These are phyloP conservation scores for Varecia variegata DNA, from an alignment of 2,797 vertebrate species.

Conservation along the genomic window DNA sequence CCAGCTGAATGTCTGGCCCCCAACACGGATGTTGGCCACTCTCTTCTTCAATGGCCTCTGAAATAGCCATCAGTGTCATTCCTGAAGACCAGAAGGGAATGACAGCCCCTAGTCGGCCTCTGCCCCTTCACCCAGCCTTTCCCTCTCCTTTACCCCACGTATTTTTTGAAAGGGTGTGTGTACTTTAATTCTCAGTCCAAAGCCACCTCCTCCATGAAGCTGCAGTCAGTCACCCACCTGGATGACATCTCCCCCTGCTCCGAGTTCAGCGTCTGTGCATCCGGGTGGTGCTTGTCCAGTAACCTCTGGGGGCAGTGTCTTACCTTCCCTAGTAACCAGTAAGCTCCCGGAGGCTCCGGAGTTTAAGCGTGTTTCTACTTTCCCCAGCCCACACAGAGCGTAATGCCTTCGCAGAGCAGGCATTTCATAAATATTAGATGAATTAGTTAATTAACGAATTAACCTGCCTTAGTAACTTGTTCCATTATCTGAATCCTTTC, in stretches of 20 bases:
- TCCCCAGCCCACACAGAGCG: background rate
- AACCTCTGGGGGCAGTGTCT: background rate
- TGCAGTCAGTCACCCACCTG: accelerated
- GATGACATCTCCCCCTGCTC: background rate
- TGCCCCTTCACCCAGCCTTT: background rate
- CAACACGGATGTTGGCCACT: background rate
- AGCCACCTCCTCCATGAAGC: background rate
- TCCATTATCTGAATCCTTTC: conserved; percentile 53
- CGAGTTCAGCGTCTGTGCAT: background rate
- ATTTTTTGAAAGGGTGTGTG: background rate
- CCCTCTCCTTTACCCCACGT: background rate
- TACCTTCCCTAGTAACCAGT: background rate
- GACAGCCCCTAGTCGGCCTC: background rate
- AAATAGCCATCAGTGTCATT: background rate
- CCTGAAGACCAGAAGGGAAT: background rate
- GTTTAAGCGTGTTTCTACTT: background rate
- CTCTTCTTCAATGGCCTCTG: background rate
- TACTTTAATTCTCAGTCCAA: background rate
- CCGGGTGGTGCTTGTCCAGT: background rate
- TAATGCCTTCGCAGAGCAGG: conserved; percentile 10
- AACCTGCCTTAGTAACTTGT: conserved; percentile 63
- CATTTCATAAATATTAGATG: conserved; percentile 66
- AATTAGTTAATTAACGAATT: conserved; percentile 71
- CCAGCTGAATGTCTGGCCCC: background rate
- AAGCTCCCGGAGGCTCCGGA: background rate